phyloP scores from a whole-genome alignment of 2,797 vertebrate species.

The Peromyscus melanophrys region DNA sequence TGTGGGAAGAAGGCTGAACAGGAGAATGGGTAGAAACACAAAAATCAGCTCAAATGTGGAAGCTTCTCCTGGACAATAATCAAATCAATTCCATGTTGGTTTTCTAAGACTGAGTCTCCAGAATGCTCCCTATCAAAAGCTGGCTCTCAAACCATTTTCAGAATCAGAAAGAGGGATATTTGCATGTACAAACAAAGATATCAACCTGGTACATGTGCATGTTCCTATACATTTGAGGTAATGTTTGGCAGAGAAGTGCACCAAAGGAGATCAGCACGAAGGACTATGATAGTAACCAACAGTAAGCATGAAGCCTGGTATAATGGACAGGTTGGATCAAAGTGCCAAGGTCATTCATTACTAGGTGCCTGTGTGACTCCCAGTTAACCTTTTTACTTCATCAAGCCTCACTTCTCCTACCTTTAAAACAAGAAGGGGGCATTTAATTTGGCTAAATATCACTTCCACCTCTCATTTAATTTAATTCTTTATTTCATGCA shows the following conservation, averaged over 20 bases:
- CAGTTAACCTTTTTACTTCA: too few relatives aligned
- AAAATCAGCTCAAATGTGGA: slow-evolving; percentile 17
- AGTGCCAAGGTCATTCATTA: background rate
- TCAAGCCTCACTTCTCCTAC: background rate
- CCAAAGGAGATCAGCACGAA: background rate
- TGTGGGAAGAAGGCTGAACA: slow-evolving; percentile 15
- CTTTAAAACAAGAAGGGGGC: background rate
- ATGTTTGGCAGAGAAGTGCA: background rate
- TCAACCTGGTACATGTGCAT: background rate
- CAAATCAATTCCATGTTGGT: background rate
- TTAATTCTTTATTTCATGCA: background rate
- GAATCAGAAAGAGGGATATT: background rate
- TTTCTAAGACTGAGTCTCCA: background rate
- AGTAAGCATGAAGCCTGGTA: background rate
- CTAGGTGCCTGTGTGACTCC: background rate
- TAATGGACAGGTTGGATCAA: background rate
- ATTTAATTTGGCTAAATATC: background rate
- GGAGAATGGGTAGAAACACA: background rate
- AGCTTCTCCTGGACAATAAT: background rate
- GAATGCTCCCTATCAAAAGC: background rate
- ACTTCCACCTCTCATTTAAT: background rate
- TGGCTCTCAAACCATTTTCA: background rate
- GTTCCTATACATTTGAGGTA: background rate
- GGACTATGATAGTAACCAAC: rapidly evolving
- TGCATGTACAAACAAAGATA: background rate